A percentile compares a stretch with the other conserved stretches of the same genome.
These are phyloP conservation scores for Dallia pectoralis DNA, from an alignment of 2,797 vertebrate species.

Conservation along the genomic window DNA sequence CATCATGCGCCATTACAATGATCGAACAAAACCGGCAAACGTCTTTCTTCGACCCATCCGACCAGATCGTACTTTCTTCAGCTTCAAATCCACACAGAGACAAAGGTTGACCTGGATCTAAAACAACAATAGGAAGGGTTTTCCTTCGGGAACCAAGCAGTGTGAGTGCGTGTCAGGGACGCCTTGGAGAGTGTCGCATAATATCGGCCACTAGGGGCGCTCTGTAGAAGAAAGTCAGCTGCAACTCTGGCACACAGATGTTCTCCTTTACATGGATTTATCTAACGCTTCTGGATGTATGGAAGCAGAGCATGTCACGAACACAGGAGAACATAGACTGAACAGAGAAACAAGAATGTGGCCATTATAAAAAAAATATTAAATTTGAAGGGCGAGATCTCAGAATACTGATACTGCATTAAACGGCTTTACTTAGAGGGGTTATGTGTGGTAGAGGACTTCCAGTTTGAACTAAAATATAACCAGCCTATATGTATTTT, in stretches of 20 bases:
- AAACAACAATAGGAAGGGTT: not conserved
- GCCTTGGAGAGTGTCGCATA: not conserved
- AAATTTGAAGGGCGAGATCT: not conserved
- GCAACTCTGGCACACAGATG: not conserved
- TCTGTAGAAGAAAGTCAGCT: not conserved
- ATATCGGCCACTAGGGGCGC: not conserved
- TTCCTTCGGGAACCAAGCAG: not conserved
- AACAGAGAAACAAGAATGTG: constrained; percentile 2
- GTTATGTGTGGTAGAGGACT: not conserved
- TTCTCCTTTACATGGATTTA: not conserved
- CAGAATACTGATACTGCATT: not conserved
- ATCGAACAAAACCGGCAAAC: not conserved
- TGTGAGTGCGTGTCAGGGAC: not conserved
- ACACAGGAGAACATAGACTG: not conserved
- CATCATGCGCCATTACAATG: not conserved
- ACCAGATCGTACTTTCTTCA: not conserved
- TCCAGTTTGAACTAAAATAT: not conserved
- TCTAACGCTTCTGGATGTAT: not conserved
- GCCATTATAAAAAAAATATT: not conserved
- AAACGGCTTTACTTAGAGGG: not conserved
- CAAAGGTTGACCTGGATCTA: not conserved
- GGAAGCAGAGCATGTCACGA: not conserved
- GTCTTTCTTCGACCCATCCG: not conserved
- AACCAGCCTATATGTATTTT: not conserved
- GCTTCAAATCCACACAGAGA: not conserved